Base-by-base conservation (phyloP, 2,113 vertebrate species). In the Vimba vimba region DNA sequence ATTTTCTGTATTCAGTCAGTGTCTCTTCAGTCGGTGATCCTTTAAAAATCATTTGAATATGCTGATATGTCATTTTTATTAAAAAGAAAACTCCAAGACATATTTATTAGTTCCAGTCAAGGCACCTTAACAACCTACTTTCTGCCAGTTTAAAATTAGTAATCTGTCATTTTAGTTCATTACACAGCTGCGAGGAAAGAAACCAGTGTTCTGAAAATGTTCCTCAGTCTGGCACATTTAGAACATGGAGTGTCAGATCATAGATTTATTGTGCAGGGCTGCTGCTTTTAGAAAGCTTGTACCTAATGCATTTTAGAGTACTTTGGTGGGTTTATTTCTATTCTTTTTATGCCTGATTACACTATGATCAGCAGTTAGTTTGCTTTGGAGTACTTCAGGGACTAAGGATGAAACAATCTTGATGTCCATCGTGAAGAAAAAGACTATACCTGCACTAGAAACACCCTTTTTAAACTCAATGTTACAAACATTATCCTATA, bases 141-240 rank as follows among this genome's bases (percentile, higher is more conserved):
- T 73, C 21, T 6, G 21, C 10, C 69, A 23, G 9, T 6, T 73
- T 45, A 74, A 74, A 74, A 47, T 6, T 9, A 13, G 23, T 25
- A 74, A n/a, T 7, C 39, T 43, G 23, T 45, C 71, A 45, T 13
- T 45, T 25, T 74, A 74, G 11, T 74, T 74, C 23, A 74, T 74
- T 47, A 13, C 47, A 45, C 69, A 73, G 39, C 39, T 74, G 39
- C 4, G 6, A 15, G 23, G 12, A 74, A 74, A 47, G 5, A 74
- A 74, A n/a, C 11, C 39, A 74, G 39, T 25, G 23, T 23, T 39
- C 68, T 71, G 33, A 39, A 71, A 39, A 71, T 71, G 19, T 47
- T 74, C 23, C 43, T 74, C 39, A 45, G 71, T 47, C 23, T 74
- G 71, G 43, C 71, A 74, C 71, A 74, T 74, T 47, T 47, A 74